These are phyloP conservation scores for Entomobrya multifasciata DNA, from an alignment of 2,888 invertebrate species.

Conservation along the genomic window DNA sequence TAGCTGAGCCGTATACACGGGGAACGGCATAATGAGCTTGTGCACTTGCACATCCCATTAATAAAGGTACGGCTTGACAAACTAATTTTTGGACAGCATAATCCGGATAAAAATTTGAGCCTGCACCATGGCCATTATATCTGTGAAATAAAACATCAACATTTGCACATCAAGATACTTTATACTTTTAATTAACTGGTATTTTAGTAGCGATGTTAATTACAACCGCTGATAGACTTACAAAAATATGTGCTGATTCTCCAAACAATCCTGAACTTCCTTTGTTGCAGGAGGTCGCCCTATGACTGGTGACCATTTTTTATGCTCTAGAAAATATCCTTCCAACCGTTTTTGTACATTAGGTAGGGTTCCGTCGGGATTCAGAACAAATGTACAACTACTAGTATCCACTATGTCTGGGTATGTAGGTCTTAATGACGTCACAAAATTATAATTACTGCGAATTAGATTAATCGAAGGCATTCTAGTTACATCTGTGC, in stretches of 20 bases:
- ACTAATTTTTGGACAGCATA: slow-evolving; percentile 84
- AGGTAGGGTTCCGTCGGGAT: slow-evolving; percentile 87
- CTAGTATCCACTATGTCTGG: slow-evolving; percentile 70
- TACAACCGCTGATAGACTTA: slow-evolving; percentile 81
- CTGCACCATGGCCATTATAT: slow-evolving; percentile 90
- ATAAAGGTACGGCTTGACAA: slow-evolving; percentile 84
- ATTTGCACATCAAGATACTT: neutral
- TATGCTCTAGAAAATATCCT: slow-evolving; percentile 84
- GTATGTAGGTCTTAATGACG: slow-evolving; percentile 44
- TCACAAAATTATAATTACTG: slow-evolving; percentile 75
- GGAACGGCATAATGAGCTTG: slow-evolving; percentile 83
- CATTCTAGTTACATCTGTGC: slow-evolving; percentile 88
- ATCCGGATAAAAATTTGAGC: slow-evolving; percentile 85
- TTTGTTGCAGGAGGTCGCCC: slow-evolving; percentile 84
- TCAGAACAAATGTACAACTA: slow-evolving; percentile 84
- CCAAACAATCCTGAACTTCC: slow-evolving; percentile 84
- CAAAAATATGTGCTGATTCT: slow-evolving; percentile 86
- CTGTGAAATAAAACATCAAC: slow-evolving; percentile 81
- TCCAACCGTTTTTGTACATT: slow-evolving; percentile 86
- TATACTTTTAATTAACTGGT: too few species aligned
- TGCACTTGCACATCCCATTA: slow-evolving; percentile 89
- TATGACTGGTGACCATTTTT: slow-evolving; percentile 85
- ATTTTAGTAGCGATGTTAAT: too few species aligned
- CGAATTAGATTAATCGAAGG: slow-evolving; percentile 84
- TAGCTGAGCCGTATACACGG: slow-evolving; percentile 84